phyloP scores from a whole-genome alignment of 2,797 vertebrate genomes.

The Hypotaenidia philippensis region DNA sequence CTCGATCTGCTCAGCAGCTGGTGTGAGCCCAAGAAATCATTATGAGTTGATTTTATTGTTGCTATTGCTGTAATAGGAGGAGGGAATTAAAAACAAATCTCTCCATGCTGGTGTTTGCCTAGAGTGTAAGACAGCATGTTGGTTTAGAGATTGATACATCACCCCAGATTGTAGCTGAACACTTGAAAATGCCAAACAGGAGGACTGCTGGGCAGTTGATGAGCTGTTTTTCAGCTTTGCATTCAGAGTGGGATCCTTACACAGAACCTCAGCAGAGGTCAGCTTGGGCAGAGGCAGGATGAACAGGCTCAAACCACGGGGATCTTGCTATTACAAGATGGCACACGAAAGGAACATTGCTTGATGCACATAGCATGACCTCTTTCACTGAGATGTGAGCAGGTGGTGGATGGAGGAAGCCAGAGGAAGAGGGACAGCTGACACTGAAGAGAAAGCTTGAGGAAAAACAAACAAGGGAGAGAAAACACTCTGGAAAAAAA shows the following conservation, averaged over 20 bases:
- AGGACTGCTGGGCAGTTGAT: not conserved
- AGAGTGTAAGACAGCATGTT: not conserved
- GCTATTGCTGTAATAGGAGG: not conserved
- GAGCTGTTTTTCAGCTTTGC: not conserved
- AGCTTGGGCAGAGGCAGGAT: not conserved
- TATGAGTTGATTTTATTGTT: not conserved
- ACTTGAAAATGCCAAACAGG: not conserved
- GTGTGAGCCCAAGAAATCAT: not conserved
- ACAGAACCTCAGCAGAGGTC: not conserved
- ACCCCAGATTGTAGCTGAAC: not conserved
- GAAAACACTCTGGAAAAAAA: not conserved
- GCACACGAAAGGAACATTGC: accelerated
- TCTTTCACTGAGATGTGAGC: not conserved
- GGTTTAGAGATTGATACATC: not conserved
- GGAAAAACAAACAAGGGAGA: not conserved
- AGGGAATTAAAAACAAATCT: constrained; percentile 11
- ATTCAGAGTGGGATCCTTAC: not conserved
- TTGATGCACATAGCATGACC: not conserved
- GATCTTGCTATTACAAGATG: not conserved
- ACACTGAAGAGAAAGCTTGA: not conserved
- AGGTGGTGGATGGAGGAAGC: not conserved
- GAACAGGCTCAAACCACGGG: not conserved
- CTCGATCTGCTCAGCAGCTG: not conserved
- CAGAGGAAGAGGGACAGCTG: not conserved
- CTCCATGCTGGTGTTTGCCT: not conserved